These are phyloP conservation scores for Leptogaster cylindrica DNA, from an alignment of 2,888 invertebrate species.

Conservation along the genomic window DNA sequence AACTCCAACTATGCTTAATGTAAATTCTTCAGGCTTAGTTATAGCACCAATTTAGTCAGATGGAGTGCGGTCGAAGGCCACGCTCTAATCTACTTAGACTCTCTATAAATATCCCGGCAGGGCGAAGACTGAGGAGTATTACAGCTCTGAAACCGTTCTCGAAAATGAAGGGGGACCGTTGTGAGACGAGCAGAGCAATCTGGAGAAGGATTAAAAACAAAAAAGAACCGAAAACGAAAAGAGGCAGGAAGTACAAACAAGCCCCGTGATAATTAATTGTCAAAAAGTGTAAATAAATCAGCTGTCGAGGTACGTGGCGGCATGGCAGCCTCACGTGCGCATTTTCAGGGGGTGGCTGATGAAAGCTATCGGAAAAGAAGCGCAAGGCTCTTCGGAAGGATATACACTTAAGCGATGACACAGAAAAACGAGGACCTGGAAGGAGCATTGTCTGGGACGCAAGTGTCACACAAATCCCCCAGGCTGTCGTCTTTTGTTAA, in stretches of 20 bases:
- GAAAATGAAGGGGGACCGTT: background rate
- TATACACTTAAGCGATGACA: background rate
- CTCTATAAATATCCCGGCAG: constrained; percentile 25
- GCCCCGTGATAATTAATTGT: constrained; percentile 45
- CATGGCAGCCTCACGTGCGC: constrained; percentile 44
- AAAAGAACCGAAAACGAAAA: background rate
- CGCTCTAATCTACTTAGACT: constrained; percentile 20
- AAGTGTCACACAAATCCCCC: constrained; percentile 17
- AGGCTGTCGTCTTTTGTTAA: constrained; percentile 3
- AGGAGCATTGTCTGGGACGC: background rate
- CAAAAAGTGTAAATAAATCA: constrained; percentile 45
- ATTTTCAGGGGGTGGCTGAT: background rate
- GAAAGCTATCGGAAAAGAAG: background rate
- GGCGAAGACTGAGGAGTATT: background rate
- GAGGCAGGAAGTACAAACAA: constrained; percentile 11
- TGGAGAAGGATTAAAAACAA: constrained; percentile 6
- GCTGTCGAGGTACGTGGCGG: constrained; percentile 43
- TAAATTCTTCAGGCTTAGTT: constrained; percentile 28
- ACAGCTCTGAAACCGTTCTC: too few relatives aligned
- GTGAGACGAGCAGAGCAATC: background rate
- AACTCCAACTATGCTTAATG: too few relatives aligned
- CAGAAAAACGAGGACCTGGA: background rate
- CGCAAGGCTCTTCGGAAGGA: background rate
- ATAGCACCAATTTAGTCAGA: constrained; percentile 15
- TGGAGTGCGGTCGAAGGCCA: constrained; percentile 9